These are phyloP conservation scores for Ennomos erosarius DNA, from an alignment of 2,888 invertebrate species.

Conservation along the genomic window DNA sequence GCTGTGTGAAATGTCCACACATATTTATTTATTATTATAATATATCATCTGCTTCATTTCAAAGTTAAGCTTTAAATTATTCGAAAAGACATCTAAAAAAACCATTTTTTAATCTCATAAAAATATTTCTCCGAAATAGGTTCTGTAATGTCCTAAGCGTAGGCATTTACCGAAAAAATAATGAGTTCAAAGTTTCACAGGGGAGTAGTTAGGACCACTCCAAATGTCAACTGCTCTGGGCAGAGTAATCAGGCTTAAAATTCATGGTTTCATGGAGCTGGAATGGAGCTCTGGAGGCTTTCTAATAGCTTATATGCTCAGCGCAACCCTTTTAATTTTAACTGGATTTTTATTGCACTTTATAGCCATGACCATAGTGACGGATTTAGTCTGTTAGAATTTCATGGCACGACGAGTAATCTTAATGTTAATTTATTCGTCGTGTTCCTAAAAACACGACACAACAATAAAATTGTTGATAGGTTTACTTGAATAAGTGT, in stretches of 20 bases:
- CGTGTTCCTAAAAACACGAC: too few species aligned
- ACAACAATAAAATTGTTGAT: too few species aligned
- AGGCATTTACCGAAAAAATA: constrained; percentile 32
- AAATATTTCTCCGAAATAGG: constrained; percentile 9
- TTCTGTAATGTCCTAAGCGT: constrained; percentile 19
- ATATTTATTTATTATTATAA: too few species aligned
- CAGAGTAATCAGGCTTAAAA: constrained; percentile 55
- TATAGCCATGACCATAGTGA: constrained; percentile 24
- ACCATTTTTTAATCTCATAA: not conserved
- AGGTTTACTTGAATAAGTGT: too few species aligned
- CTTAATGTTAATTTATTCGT: too few species aligned
- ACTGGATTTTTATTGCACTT: constrained; percentile 16
- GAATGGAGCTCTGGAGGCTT: constrained; percentile 39
- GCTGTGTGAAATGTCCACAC: too few species aligned
- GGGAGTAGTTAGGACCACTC: constrained; percentile 52
- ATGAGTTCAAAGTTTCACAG: constrained; percentile 44
- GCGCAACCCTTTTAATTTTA: constrained; percentile 25
- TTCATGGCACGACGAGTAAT: too few species aligned
- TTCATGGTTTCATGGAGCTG: constrained; percentile 50
- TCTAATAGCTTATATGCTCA: constrained; percentile 31
- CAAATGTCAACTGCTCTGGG: constrained; percentile 50
- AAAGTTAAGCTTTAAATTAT: constrained; percentile 2
- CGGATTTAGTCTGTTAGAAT: too few species aligned
- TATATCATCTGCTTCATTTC: not conserved
- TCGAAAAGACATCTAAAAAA: constrained; percentile 3